These are phyloP conservation scores for Protosalanx chinensis DNA, from an alignment of 2,797 vertebrate genomes.

Conservation along the genomic window DNA sequence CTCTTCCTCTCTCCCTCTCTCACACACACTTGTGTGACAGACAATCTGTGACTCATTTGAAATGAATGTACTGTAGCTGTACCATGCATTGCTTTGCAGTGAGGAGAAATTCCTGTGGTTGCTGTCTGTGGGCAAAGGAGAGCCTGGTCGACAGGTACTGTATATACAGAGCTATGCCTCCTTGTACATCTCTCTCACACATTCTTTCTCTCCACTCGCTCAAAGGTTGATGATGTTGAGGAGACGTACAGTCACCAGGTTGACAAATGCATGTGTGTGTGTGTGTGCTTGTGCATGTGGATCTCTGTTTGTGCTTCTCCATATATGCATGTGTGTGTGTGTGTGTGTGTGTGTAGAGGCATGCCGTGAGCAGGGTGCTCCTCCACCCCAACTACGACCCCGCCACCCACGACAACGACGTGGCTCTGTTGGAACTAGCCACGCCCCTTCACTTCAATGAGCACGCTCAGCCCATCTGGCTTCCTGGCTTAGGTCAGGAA, in stretches of 20 bases:
- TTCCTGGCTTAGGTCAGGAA: slow-evolving; percentile 34
- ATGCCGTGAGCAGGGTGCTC: slow-evolving; percentile 43
- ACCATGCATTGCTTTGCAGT: not conserved
- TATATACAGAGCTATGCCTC: not conserved
- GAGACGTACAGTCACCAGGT: not conserved
- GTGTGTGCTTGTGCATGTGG: not conserved
- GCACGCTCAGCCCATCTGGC: slow-evolving; percentile 36
- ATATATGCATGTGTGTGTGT: not conserved
- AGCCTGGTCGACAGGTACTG: slow-evolving; percentile 51
- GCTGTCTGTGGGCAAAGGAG: slow-evolving; percentile 46
- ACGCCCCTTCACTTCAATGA: slow-evolving; percentile 39
- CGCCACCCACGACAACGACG: slow-evolving; percentile 46
- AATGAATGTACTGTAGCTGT: not conserved
- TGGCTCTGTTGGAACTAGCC: slow-evolving; percentile 48
- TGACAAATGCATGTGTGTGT: not conserved
- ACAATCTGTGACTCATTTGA: not conserved
- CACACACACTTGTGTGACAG: not conserved
- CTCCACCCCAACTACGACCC: slow-evolving; percentile 57
- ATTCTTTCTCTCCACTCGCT: no score
- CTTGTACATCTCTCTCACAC: not conserved
- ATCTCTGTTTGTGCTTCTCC: not conserved
- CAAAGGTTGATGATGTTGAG: not conserved
- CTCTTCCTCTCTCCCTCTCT: no score
- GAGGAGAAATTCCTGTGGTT: slow-evolving; percentile 19
- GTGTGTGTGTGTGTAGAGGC: slow-evolving; percentile 35